Base-by-base conservation (phyloP, 2,113 vertebrate genomes). In the Phylloscopus trochiloides region DNA sequence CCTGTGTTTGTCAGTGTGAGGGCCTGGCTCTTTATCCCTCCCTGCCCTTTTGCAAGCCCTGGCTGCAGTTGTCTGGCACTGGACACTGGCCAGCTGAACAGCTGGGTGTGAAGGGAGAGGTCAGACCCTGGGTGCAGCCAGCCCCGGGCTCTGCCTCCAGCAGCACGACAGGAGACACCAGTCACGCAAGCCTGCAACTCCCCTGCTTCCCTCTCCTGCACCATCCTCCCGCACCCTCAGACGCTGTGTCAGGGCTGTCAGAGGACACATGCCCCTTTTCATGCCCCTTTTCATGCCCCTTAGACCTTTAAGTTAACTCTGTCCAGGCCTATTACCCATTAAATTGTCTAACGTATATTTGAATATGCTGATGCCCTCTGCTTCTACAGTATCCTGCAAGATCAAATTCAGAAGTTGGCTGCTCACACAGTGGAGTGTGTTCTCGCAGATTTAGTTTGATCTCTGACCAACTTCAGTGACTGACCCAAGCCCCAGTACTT, bases 161-260 rank as follows among this genome's bases (percentile, higher is more conserved):
- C 34, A 79, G 43, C 14, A 14, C 0, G 0, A 36, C 0, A 22
- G 45, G 16, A 67, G 38, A 54, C 12, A 6, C 7, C 48, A 86
- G 40, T 58, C 45, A 90, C 1, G 1, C 5, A 88, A 70, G 32
- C 11, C 47, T 34, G 45, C 17, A 61, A 40, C 6, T 67, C 12
- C 74, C 34, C 48, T 59, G 50, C 12, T 63, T 47, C 0, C 0
- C 7, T 61, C 58, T 86, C 28, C 50, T 43, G 26, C 36, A 88
- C 17, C 17, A 36, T 59, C 25, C 14, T 72, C n/a, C 31, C 6
- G 1, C 43, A 82, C 12, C 18, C 40, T 67, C 17, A 43, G 16
- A 21, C 16, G 24, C 13, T 66, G 9, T 24, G 25, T 34, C 26
- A 71, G 17, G 12, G 10, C 14, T 75, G 22, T 38, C 57, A 40